phyloP scores from a whole-genome alignment of 2,797 vertebrate genomes.

The Dermochelys coriacea region DNA sequence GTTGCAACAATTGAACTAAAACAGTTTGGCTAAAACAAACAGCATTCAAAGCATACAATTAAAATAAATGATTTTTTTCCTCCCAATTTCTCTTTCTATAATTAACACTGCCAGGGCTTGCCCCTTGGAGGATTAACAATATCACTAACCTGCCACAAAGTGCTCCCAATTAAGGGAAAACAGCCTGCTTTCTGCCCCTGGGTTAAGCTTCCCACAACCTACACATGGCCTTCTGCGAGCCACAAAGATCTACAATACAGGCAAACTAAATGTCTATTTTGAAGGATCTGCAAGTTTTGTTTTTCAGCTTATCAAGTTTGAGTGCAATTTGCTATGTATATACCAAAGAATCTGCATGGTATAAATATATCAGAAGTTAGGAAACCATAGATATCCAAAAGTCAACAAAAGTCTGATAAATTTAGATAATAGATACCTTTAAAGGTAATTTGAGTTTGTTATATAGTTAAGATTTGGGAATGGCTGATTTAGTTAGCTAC shows the following conservation, averaged over 20 bases:
- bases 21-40: too few relatives aligned
- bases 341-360: not conserved
- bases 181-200: too few relatives aligned
- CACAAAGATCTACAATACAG: not conserved
- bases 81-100: too few relatives aligned
- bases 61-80: too few relatives aligned
- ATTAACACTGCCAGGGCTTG: too few relatives aligned
- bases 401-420: not conserved
- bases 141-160: too few relatives aligned
- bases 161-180: too few relatives aligned
- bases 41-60: too few relatives aligned
- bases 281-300: not conserved
- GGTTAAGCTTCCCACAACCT: too few relatives aligned
- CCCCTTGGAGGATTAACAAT: too few relatives aligned
- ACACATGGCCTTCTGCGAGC: too few relatives aligned
- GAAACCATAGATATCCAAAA: not conserved
- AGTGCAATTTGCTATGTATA: not conserved
- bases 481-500: not conserved
- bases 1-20: too few relatives aligned
- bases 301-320: not conserved
- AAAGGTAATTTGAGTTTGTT: rapidly evolving
- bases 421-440: not conserved
- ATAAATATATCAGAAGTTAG: not conserved
- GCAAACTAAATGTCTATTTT: not conserved
- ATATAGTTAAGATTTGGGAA: not conserved